These are phyloP conservation scores for Equus przewalskii DNA, from an alignment of 2,113 vertebrate genomes.

Conservation along the genomic window DNA sequence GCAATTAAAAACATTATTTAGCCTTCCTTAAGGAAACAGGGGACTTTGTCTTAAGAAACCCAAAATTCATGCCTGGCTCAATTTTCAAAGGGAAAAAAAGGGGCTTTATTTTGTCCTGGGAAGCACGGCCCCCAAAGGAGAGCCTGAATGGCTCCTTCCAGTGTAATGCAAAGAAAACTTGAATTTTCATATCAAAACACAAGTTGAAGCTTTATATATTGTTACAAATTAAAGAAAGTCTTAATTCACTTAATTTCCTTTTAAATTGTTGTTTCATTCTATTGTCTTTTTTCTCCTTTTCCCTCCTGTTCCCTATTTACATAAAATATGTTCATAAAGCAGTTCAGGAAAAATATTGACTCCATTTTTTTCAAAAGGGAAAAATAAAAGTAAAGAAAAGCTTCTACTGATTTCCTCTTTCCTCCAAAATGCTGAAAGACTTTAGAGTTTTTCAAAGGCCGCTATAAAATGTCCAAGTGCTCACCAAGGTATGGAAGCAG, in stretches of 20 bases:
- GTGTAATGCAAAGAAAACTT: neutral
- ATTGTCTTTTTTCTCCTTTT: neutral
- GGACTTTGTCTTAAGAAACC: constrained; percentile 1
- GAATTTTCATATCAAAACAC: neutral
- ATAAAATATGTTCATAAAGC: neutral
- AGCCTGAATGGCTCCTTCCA: neutral
- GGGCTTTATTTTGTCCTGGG: neutral
- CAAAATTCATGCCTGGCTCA: neutral
- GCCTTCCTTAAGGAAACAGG: neutral
- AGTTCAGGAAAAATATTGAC: neutral
- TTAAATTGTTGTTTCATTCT: neutral
- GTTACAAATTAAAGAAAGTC: neutral
- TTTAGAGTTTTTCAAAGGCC: neutral
- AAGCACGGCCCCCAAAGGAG: neutral
- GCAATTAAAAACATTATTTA: neutral
- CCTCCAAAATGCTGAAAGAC: neutral
- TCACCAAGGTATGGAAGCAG: neutral
- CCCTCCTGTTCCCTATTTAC: neutral
- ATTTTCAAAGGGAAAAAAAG: neutral
- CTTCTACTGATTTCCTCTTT: neutral
- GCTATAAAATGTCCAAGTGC: neutral
- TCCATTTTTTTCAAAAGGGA: neutral
- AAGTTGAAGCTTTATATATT: neutral
- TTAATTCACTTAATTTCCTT: neutral
- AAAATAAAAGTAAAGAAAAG: neutral